Base-by-base conservation (phyloP, 1,140 invertebrate genomes). In the Centruroides vittatus region DNA sequence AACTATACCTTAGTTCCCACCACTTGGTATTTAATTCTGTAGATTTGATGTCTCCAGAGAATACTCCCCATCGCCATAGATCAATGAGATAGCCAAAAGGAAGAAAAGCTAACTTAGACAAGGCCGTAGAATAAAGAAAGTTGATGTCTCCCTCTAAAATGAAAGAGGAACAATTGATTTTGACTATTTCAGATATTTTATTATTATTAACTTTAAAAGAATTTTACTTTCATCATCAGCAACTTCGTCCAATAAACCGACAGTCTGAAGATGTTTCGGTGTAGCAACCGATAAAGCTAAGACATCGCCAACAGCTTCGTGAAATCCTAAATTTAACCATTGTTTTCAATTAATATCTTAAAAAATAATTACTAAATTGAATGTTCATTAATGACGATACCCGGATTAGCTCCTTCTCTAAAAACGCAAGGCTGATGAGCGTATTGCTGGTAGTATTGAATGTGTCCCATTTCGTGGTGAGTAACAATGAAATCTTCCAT, bases 251-350 rank as follows among this genome's bases (percentile, higher is more conserved):
- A 84, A 70, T 3, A 94, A 76, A 3, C 84, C 84, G 60, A 93
- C 81, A 66, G 82, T 81, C 47, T 84, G 74, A 48, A 93, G 75
- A 76, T 94, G 89, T 70, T 84, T 84, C 0, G 84, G 81, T 0
- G 88, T 88, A 52, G 68, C 67, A 0, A 77, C 75, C 8, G 76
- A 93, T 1, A 97, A 74, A 0, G 88, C 85, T 8, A 96, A 80
- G 0, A 90, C 84, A 74, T 96, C 92, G 5, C 92, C 92, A 8
- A 95, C 81, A 0, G 91, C 92, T 76, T 96, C 92, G 69, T 95
- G 92, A 72, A 97, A 96, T 61, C 86, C 85, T 74, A 89, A 88
- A 76, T 64, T 53, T 61, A 58, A 8, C 3, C n/a, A 36, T 8
- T 13, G 5, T 10, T 12, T 51, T 51, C 12, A n/a, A n/a, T n/a